phyloP scores from a whole-genome alignment of 2,797 vertebrate species.

The Gadopsis bispinosus region DNA sequence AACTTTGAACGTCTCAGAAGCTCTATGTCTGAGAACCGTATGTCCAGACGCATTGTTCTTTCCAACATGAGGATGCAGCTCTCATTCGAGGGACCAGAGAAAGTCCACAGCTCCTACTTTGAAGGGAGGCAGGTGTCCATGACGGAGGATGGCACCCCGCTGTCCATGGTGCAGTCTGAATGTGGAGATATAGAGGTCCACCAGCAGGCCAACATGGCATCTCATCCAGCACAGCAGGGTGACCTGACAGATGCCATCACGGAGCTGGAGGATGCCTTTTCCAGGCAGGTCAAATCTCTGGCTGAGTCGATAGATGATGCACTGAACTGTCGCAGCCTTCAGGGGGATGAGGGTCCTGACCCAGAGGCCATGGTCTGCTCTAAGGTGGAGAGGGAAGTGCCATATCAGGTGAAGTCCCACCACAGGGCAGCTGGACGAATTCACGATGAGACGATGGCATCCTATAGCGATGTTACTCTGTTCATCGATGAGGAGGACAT shows the following conservation, averaged over 20 bases:
- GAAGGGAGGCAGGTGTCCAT: slow-evolving; percentile 95
- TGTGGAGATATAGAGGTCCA: slow-evolving; percentile 86
- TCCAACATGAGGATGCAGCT: slow-evolving; percentile 99
- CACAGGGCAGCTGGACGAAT: slow-evolving; percentile 85
- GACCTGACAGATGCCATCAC: slow-evolving; percentile 95
- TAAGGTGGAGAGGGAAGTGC: slow-evolving; percentile 83
- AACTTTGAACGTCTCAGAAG: slow-evolving; percentile 98
- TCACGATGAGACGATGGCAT: slow-evolving; percentile 92
- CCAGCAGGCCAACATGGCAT: slow-evolving; percentile 84
- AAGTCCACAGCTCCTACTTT: slow-evolving; percentile 94
- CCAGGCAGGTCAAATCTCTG: slow-evolving; percentile 95
- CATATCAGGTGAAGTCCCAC: slow-evolving; percentile 82
- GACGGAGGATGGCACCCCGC: slow-evolving; percentile 88
- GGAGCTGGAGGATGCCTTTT: slow-evolving; percentile 96
- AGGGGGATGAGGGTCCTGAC: slow-evolving; percentile 88
- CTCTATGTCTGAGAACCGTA: slow-evolving; percentile 99
- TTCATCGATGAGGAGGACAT: slow-evolving; percentile 98
- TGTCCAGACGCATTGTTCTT: slow-evolving; percentile 97
- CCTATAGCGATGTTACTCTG: slow-evolving; percentile 95
- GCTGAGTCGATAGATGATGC: slow-evolving; percentile 97
- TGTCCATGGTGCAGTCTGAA: slow-evolving; percentile 87
- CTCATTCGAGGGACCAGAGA: slow-evolving; percentile 97
- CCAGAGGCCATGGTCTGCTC: slow-evolving; percentile 81
- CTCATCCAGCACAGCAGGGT: slow-evolving; percentile 84
- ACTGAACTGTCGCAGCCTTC: slow-evolving; percentile 94